A percentile compares a stretch with the other conserved stretches of the same genome.
phyloP scores from a whole-genome alignment of 2,113 vertebrate species.

The Ptyas mucosa region DNA sequence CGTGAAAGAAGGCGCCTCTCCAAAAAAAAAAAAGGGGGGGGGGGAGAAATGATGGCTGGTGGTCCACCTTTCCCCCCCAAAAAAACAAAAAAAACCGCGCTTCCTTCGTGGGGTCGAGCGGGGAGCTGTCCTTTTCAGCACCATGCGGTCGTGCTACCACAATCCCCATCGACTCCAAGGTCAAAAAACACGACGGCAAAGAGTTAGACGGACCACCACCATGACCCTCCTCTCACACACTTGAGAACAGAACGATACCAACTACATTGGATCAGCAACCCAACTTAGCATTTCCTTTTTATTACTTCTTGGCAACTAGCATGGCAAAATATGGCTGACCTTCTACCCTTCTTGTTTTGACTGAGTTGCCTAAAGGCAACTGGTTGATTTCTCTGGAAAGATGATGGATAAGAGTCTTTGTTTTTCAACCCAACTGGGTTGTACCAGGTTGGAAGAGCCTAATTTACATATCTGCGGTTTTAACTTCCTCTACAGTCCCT shows the following conservation, averaged over 20 bases:
- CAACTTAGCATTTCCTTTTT: background rate
- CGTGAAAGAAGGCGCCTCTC: background rate
- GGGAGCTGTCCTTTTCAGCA: slow-evolving; percentile 72
- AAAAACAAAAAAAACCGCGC: no score
- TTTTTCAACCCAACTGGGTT: background rate
- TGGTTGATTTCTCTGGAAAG: background rate
- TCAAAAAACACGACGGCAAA: no score
- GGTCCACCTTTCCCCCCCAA: background rate
- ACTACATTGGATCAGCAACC: background rate
- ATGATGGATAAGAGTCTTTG: background rate
- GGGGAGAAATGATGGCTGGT: background rate
- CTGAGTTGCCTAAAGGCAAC: background rate
- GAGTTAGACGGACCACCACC: background rate
- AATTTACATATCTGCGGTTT: background rate
- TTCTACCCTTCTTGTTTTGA: background rate
- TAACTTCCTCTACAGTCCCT: background rate
- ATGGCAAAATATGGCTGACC: background rate
- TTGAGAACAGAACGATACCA: background rate
- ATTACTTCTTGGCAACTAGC: background rate
- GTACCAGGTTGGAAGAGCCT: background rate
- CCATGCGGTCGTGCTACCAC: background rate
- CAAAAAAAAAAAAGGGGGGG: background rate
- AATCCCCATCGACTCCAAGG: background rate
- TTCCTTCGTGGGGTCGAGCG: slow-evolving; percentile 32
- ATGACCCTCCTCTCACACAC: background rate